Conservation (phyloP, 2,113 vertebrate species). For the Pterocles gutturalis region DNA sequence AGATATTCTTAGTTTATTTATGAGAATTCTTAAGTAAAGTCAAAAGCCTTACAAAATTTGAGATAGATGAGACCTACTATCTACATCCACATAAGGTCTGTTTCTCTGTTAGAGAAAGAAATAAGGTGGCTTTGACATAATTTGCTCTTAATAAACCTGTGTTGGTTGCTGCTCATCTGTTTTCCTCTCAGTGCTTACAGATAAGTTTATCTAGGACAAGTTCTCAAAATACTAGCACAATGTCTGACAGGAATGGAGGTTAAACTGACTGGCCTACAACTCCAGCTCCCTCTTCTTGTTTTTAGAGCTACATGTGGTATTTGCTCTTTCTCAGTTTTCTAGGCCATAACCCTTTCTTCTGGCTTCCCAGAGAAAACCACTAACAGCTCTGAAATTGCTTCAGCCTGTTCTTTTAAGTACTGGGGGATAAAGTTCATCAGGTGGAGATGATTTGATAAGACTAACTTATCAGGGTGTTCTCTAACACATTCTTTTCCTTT, state of each 20-base stretch:
- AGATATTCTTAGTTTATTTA: background rate
- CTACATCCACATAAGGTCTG: background rate
- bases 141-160: background rate
- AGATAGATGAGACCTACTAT: background rate
- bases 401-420: background rate
- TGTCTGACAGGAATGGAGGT: background rate
- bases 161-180: background rate
- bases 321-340: background rate
- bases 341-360: constrained; percentile 7
- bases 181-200: background rate
- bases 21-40: background rate
- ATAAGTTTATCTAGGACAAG: background rate
- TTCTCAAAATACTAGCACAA: background rate
- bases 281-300: background rate
- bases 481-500: background rate
- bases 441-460: constrained; percentile 6
- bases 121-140: background rate
- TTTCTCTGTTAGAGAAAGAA: background rate
- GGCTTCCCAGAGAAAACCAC: background rate
- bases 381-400: constrained; percentile 39
- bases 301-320: background rate
- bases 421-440: constrained; percentile 2
- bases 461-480: background rate
- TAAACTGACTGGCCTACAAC: background rate
- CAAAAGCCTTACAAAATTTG: background rate